Evolutionary conservation across 2,797 vertebrate species (phyloP).

Genomic region (Natrix natrix): DNA sequence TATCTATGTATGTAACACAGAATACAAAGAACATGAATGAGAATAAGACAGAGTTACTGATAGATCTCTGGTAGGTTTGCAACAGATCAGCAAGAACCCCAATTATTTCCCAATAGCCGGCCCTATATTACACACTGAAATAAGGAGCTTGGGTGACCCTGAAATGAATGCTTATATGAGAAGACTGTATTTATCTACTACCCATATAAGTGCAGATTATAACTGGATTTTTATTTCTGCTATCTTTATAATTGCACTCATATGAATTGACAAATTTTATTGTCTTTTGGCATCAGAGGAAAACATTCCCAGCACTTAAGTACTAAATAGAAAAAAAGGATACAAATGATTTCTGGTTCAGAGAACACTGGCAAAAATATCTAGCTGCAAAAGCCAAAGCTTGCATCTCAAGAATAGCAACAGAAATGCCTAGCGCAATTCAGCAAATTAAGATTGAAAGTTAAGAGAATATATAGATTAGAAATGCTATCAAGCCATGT

Average conservation of each 20-base stretch:
- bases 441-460: not conserved
- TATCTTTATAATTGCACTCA: not conserved
- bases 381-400: not conserved
- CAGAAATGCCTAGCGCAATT: not conserved
- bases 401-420: not conserved
- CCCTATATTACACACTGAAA: not conserved
- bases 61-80: not conserved
- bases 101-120: not conserved
- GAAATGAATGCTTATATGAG: not conserved
- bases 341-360: not conserved
- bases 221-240: not conserved
- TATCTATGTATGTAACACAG: not conserved
- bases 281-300: not conserved
- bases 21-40: not conserved
- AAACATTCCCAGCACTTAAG: not conserved
- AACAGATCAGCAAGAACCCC: not conserved
- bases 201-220: not conserved
- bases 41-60: not conserved
- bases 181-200: not conserved
- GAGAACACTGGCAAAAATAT: not conserved
- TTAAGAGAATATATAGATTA: not conserved
- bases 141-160: not conserved
- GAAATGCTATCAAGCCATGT: conserved; percentile 7
- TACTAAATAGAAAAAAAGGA: not conserved
- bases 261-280: not conserved